Evolutionary conservation across 2,797 vertebrate genomes (phyloP).

Genomic region (Dryobates pubescens): DNA sequence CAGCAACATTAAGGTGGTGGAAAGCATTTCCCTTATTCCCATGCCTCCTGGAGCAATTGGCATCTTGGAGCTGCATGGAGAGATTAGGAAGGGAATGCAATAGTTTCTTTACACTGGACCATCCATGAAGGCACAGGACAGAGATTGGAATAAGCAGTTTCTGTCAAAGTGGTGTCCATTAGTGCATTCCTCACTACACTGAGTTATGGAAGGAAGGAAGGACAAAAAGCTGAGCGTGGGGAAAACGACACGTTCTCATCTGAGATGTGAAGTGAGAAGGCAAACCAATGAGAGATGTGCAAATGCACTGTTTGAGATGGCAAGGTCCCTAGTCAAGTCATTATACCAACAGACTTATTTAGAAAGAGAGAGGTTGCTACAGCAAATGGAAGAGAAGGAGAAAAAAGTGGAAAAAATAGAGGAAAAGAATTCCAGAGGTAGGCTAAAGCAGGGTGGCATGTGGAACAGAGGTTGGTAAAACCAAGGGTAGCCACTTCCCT

Average conservation of each 20-base stretch:
- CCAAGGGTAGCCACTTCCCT: neutral
- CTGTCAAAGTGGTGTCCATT: neutral
- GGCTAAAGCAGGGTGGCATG: neutral
- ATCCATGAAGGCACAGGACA: neutral
- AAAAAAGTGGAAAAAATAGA: neutral
- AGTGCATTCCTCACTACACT: neutral
- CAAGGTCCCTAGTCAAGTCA: neutral
- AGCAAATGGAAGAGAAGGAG: conserved; percentile 7
- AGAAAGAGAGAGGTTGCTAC: conserved; percentile 17
- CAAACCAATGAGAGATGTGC: neutral
- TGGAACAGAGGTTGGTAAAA: neutral
- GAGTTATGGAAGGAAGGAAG: neutral
- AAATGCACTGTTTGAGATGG: neutral
- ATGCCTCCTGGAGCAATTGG: conserved; percentile 56
- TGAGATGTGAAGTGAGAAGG: neutral
- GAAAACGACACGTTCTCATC: neutral
- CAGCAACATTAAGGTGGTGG: conserved; percentile 62
- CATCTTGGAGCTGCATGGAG: neutral
- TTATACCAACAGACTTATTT: neutral
- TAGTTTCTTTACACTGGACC: neutral
- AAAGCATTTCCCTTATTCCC: conserved; percentile 53
- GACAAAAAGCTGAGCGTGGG: neutral
- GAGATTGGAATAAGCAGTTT: neutral
- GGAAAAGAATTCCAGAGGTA: neutral
- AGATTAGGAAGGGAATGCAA: neutral